Evolutionary conservation across 2,888 invertebrate genomes (phyloP), one percentile per base, ranked within the genome.

Genomic region (Phyllotreta striolata): DNA sequence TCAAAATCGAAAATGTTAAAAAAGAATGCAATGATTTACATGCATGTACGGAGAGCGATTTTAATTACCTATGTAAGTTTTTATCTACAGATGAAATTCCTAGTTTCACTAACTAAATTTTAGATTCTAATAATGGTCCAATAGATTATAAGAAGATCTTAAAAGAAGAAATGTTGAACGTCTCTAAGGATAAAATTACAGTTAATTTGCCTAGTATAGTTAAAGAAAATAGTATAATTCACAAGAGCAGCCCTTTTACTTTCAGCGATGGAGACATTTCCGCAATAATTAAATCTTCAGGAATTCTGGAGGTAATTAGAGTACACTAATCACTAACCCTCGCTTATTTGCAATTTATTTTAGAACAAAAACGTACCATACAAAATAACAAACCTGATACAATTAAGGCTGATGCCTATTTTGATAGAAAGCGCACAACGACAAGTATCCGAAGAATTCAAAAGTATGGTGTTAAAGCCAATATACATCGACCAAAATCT

Each of bases 381-480:
- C 67, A 77, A 76, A 6, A 76, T 85, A 5, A 81, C 83, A 64
- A 80, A 81, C 74, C 74, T 86, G 10, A 75, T 86, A 10, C 82
- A 84, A 66, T 73, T 86, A 41, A 84, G 82, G 72, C 78, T 85
- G 41, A 75, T 81, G 8, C 80, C 82, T 13, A 77, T 81, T 35
- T 72, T 80, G 46, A 78, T 82, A 12, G 78, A 81, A 56, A 79
- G 77, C 43, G 79, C 80, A 12, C 77, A 80, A 54, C 79, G 82
- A 51, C 80, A 80, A 41, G 78, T 79, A 13, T 76, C 79, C 0
- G 86, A 87, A 70, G 82, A 83, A 68, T 86, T 87, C 67, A 85
- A 83, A 62, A 84, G 83, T 68, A 77, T 84, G 57, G 73, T 82
- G 39, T 66, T 86, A 56, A 84, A 84, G 68, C 86, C 86, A 0